phyloP scores from a whole-genome alignment of 1,140 invertebrate species.

The Schmidtea mediterranea region DNA sequence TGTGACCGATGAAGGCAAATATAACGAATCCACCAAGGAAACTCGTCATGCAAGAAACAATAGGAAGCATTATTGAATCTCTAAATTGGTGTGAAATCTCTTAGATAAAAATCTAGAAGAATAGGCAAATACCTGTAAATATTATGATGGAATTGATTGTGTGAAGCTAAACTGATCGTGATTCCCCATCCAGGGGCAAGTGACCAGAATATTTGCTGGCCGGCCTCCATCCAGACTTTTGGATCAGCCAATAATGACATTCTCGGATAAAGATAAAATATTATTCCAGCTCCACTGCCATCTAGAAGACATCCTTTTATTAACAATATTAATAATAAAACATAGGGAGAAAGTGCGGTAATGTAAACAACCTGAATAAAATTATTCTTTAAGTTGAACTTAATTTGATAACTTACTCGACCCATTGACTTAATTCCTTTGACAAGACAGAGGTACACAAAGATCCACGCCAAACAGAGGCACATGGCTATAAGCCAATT shows the following conservation, averaged over 20 bases:
- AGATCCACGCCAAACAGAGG: constrained; percentile 44
- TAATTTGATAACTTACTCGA: constrained; percentile 30
- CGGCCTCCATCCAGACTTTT: constrained; percentile 42
- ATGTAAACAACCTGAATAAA: constrained; percentile 30
- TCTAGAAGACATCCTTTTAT: constrained; percentile 35
- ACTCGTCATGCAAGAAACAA: constrained; percentile 55
- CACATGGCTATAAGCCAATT: constrained; percentile 42
- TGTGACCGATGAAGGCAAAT: constrained; percentile 16
- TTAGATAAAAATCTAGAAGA: neutral
- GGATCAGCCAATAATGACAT: constrained; percentile 45
- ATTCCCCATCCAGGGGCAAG: constrained; percentile 42
- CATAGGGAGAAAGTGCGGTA: constrained; percentile 29
- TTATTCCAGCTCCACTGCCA: constrained; percentile 48
- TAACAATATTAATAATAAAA: constrained; percentile 24
- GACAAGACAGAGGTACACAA: constrained; percentile 48
- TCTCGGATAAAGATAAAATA: constrained; percentile 53
- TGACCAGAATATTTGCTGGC: constrained; percentile 46
- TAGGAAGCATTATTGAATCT: constrained; percentile 48
- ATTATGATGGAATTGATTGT: constrained; percentile 47
- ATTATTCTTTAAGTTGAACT: no score
- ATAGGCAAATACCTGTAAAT: constrained; percentile 24
- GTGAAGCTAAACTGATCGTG: constrained; percentile 47
- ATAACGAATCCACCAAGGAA: constrained; percentile 15
- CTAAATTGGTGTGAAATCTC: constrained; percentile 17
- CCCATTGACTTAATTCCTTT: constrained; percentile 56